These are phyloP conservation scores for Phaedon cochleariae DNA, from an alignment of 2,888 invertebrate species.

Conservation along the genomic window DNA sequence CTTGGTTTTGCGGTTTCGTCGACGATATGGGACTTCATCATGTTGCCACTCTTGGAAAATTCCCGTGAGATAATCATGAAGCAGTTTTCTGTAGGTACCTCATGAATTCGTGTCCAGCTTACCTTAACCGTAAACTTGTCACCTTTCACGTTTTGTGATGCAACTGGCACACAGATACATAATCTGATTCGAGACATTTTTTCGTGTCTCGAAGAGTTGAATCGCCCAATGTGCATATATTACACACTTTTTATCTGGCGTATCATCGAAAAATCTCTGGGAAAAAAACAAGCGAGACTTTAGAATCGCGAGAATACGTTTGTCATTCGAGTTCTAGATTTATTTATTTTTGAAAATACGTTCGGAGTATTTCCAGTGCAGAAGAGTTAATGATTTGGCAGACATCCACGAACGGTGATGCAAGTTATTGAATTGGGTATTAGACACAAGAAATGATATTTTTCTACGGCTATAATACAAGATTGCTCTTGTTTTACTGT, in stretches of 20 bases:
- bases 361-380: no score
- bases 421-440: no score
- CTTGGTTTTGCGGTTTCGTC: no score
- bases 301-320: no score
- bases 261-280: constrained; percentile 9
- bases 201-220: background rate
- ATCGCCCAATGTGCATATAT: background rate
- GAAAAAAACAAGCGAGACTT: background rate
- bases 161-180: constrained; percentile 27
- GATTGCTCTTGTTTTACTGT: no score
- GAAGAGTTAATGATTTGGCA: no score
- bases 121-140: constrained; percentile 36
- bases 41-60: constrained; percentile 24
- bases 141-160: constrained; percentile 43
- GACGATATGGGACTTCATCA: no score
- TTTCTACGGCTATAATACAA: no score
- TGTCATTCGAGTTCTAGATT: no score
- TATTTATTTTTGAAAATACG: no score
- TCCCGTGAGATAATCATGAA: constrained; percentile 36
- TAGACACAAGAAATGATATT: no score
- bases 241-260: constrained; percentile 7
- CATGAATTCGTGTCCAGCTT: constrained; percentile 31
- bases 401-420: no score
- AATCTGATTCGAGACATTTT: constrained; percentile 30
- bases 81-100: constrained; percentile 19